phyloP scores from a whole-genome alignment of 2,113 vertebrate genomes.

The Forbesichthys papilliferus region DNA sequence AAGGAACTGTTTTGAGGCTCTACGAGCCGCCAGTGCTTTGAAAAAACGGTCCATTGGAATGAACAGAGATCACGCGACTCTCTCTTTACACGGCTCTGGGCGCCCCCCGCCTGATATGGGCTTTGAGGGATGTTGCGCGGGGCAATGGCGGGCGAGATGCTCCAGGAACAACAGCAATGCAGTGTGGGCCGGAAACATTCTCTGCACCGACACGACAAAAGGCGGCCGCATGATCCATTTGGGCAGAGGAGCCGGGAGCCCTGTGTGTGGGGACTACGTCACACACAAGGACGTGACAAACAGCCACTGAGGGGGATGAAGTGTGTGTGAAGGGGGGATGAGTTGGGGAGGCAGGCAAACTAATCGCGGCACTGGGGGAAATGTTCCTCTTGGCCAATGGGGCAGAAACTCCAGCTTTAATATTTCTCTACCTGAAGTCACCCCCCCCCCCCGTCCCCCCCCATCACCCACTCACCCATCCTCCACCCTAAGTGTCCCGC shows the following conservation, averaged over 20 bases:
- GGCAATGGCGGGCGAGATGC: background rate
- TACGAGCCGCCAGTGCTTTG: too few relatives aligned
- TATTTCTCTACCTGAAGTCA: conserved; percentile 31
- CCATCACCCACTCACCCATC: too few relatives aligned
- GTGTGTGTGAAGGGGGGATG: background rate
- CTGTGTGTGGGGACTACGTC: conserved; percentile 22
- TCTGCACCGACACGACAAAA: conserved; percentile 28
- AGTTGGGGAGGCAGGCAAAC: conserved; percentile 6
- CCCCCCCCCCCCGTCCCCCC: background rate
- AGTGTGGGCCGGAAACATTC: conserved; percentile 28
- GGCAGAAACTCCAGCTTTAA: conserved; percentile 40
- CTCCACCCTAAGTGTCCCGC: conserved; percentile 15
- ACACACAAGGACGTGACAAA: conserved; percentile 39
- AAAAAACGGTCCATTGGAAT: too few relatives aligned
- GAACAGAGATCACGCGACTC: too few relatives aligned
- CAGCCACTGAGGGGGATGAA: conserved; percentile 31
- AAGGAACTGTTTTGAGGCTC: too few relatives aligned
- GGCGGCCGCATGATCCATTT: conserved; percentile 26
- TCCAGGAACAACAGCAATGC: background rate
- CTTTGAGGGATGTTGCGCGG: conserved; percentile 24
- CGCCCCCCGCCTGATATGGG: background rate
- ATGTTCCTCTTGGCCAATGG: conserved; percentile 51
- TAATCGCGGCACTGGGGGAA: conserved; percentile 43
- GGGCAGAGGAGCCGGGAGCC: background rate
- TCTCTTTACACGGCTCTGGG: too few relatives aligned